These are phyloP conservation scores for Gonocerus acuteangulatus DNA, from an alignment of 2,888 invertebrate species.

Conservation along the genomic window DNA sequence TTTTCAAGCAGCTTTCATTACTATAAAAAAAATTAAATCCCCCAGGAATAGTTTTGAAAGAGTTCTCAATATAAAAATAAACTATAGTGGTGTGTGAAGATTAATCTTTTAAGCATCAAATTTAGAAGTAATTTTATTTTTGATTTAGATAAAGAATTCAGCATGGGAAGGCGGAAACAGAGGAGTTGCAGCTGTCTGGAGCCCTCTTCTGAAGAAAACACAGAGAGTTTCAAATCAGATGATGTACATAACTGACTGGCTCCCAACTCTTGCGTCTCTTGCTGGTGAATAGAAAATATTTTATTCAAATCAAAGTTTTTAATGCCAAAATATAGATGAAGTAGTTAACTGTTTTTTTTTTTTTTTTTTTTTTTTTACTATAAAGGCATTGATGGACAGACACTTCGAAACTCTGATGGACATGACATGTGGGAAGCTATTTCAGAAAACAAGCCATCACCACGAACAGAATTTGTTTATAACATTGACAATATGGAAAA, in stretches of 20 bases:
- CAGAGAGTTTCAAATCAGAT: slow-evolving; percentile 55
- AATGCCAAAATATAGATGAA: too few species aligned
- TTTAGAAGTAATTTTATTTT: too few species aligned
- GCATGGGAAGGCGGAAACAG: slow-evolving; percentile 81
- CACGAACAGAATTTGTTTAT: slow-evolving; percentile 57
- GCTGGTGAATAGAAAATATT: slow-evolving; percentile 40
- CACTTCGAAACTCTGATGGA: slow-evolving; percentile 37
- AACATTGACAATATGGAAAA: slow-evolving; percentile 71
- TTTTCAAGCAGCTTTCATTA: too few species aligned
- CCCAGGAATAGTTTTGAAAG: too few species aligned
- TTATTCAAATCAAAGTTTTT: background rate
- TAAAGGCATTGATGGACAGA: slow-evolving; percentile 35
- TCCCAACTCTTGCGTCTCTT: slow-evolving; percentile 58
- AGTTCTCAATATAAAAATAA: too few species aligned
- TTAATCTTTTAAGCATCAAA: too few species aligned
- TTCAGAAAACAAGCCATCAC: slow-evolving; percentile 43
- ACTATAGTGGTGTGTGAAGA: too few species aligned
- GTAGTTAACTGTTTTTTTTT: too few species aligned
- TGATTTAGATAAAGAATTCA: slow-evolving; percentile 64
- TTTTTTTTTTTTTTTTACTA: background rate
- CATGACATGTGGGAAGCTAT: slow-evolving; percentile 46
- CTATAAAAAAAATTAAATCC: too few species aligned
- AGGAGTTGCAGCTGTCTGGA: slow-evolving; percentile 69
- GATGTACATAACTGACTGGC: slow-evolving; percentile 75
- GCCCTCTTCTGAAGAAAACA: slow-evolving; percentile 50